phyloP scores from a whole-genome alignment of 2,888 invertebrate species.

The Parasteatoda lunata region DNA sequence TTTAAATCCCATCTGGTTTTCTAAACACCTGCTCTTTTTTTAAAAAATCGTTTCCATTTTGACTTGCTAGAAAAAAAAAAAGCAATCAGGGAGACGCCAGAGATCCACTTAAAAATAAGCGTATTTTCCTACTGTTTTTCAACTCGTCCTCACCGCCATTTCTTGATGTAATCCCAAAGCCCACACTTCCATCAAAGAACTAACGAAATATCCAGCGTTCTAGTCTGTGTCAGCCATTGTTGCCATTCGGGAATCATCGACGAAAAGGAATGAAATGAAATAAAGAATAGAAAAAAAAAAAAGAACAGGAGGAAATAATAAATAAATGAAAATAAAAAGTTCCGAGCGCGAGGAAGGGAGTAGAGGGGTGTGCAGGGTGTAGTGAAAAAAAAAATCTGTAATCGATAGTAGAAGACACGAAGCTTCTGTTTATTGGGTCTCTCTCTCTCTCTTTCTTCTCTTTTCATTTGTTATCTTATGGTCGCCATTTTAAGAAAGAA shows the following conservation, averaged over 20 bases:
- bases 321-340: constrained; percentile 57
- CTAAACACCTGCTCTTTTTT: too few species aligned
- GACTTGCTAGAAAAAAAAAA: too few species aligned
- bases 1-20: too few species aligned
- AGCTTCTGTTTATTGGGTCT: constrained; percentile 67
- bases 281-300: constrained; percentile 41
- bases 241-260: constrained; percentile 48
- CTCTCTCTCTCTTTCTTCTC: constrained; percentile 56
- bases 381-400: constrained; percentile 48
- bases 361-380: constrained; percentile 10
- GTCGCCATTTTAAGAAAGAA: constrained; percentile 67
- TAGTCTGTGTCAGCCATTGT: constrained; percentile 54
- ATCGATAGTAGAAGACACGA: constrained; percentile 65
- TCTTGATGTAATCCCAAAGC: too few species aligned
- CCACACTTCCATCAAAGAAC: too few species aligned
- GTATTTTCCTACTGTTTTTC: too few species aligned
- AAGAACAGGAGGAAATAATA: constrained; percentile 34
- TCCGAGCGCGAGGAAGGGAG: constrained; percentile 15
- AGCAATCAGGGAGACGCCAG: too few species aligned
- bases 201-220: background rate
- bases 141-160: too few species aligned
- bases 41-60: too few species aligned
- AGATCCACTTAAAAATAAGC: too few species aligned
- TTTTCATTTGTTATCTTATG: constrained; percentile 68
- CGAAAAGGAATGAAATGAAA: constrained; percentile 49